Evolutionary conservation across 2,888 invertebrate genomes (phyloP), one percentile per base, ranked within the genome.

Genomic region (Julus scandinavius): DNA sequence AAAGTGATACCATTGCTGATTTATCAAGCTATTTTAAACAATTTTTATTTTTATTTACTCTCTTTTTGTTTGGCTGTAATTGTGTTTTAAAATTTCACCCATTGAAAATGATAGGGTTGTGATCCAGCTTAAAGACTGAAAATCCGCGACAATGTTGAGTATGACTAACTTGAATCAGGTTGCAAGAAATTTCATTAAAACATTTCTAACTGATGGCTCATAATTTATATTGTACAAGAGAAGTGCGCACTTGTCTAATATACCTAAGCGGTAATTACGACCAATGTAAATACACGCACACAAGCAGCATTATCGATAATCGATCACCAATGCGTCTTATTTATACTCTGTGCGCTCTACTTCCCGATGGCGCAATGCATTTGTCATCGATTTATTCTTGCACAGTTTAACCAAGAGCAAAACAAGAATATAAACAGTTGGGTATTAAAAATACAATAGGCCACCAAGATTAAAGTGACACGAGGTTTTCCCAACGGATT

Each of bases 271-370:
- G 72, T 72, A 72, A 72, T 72, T 72, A 72, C 29, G 72, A 11
- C 72, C 72, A 72, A 72, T 72, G 72, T 72, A 72, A 72, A 72
- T 72, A 72, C 72, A 72, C 72, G n/a, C 72, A 72, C n/a, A 29
- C 72, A 72, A n/a, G 5, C 15, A 58, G 72, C 72, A 5, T 20
- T 72, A 72, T 72, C 72, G 72, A 72, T 72, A 72, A 72, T 72
- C 72, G 72, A 72, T 72, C 29, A 29, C 9, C 29, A 2, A 9
- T 11, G 29, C 29, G 29, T 72, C 72, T 72, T 72, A 72, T 72
- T 72, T 72, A 72, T 72, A 72, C 29, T 72, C 63, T 29, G 20
- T 17, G 29, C n/a, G 72, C 72, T 72, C 72, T n/a, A 72, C 72
- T 72, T 72, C 9, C 72, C 29, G 29, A 29, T 29, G 72, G 72